phyloP scores from a whole-genome alignment of 2,113 vertebrate genomes.

The Ceuthmochares aereus region DNA sequence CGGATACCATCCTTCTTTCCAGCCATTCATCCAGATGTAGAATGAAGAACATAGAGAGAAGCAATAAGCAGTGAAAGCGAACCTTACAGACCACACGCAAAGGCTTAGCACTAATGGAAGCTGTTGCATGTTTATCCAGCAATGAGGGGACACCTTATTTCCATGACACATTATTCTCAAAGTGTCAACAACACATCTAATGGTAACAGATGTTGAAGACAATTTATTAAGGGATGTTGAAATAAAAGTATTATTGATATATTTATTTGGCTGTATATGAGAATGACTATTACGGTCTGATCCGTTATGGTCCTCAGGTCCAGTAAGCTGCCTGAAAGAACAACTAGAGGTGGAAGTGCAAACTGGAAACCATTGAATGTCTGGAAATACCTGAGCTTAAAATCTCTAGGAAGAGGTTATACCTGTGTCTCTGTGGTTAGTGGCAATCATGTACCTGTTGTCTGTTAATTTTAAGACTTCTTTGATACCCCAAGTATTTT shows the following conservation, averaged over 20 bases:
- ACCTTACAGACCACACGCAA: neutral
- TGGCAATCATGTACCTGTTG: neutral
- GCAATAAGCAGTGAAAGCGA: neutral
- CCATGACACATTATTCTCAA: neutral
- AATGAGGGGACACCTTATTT: neutral
- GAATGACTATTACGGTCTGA: neutral
- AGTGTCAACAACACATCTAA: neutral
- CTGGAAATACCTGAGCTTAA: neutral
- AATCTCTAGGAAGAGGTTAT: neutral
- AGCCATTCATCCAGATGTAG: neutral
- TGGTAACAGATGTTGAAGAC: neutral
- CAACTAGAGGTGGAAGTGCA: neutral
- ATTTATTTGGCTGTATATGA: neutral
- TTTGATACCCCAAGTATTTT: neutral
- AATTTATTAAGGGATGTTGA: neutral
- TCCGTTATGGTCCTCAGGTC: neutral
- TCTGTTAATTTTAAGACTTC: neutral
- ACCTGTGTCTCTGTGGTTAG: neutral
- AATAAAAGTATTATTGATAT: neutral
- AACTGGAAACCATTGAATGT: neutral
- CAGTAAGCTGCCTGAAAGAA: neutral
- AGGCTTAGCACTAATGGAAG: neutral
- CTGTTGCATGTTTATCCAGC: neutral
- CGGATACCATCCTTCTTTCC: neutral
- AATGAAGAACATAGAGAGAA: neutral